Evolutionary conservation across 1,140 invertebrate genomes (phyloP), one percentile per base, ranked within the genome.

Genomic region (Tetraneura akinire): DNA sequence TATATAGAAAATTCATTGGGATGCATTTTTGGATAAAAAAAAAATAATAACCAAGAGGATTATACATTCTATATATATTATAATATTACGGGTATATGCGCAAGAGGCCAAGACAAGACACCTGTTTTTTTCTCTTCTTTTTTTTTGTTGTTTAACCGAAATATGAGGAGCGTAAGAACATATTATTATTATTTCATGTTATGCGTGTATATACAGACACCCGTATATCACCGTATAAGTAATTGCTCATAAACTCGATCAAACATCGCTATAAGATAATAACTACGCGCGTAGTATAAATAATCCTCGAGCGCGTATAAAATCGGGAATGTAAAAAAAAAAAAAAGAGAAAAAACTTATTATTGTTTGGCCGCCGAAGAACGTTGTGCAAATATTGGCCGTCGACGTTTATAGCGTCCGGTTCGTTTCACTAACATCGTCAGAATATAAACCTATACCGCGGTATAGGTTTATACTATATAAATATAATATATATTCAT

Each of bases 321-420:
- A 71, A 71, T 68, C 42, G 8, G 21, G 68, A 71, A 71, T 49
- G 8, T 26, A 49, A 18, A 26, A 14, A 70, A 21, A n/a, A 66
- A n/a, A 47, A 49, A 18, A 68, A 21, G 45, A 23, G 45, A 23
- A 62, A 62, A 18, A 66, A 13, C 37, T 3, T 66, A 29, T 26
- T 21, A 68, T 68, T 68, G 64, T 66, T 13, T 14, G 29, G 10
- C 6, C 60, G n/a, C 32, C 21, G 16, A 16, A 42, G 16, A 37
- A 53, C 73, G 53, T 37, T 76, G 73, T 51, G 29, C 73, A 45
- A 76, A 76, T 55, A 76, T 76, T n/a, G n/a, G n/a, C n/a, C 49
- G 16, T 21, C 66, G 21, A 1, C 42, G 16, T 68, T 68, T 57
- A 32, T 57, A 76, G 73, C 23, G 53, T 76, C 53, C 73, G 73